Evolutionary conservation across 2,113 vertebrate species (phyloP).

Genomic region (Entelurus aequoreus): DNA sequence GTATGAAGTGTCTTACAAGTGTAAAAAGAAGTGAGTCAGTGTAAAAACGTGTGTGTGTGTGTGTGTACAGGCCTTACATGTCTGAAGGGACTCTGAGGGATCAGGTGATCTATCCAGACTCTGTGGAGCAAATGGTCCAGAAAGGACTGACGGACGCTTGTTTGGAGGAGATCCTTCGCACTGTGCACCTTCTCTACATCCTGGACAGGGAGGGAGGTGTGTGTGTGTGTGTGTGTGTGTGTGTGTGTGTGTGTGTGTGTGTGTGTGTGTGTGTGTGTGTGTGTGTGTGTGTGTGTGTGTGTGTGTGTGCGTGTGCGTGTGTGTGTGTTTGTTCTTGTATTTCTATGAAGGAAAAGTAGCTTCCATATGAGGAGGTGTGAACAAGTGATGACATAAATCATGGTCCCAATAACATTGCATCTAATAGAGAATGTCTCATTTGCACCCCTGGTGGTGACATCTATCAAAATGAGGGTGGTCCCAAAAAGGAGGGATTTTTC

Average conservation of each 20-base stretch:
- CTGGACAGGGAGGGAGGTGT: slow-evolving; percentile 92
- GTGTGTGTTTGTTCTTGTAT: neutral
- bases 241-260: slow-evolving; percentile 1
- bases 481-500: too few relatives aligned
- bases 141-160: slow-evolving; percentile 80
- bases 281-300: slow-evolving; percentile 58
- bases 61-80: slow-evolving; percentile 87
- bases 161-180: slow-evolving; percentile 83
- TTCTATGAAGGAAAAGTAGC: too few relatives aligned
- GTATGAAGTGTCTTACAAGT: too few relatives aligned
- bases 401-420: too few relatives aligned
- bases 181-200: slow-evolving; percentile 90
- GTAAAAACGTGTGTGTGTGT: neutral
- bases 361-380: too few relatives aligned
- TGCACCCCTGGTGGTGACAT: too few relatives aligned
- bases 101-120: slow-evolving; percentile 97
- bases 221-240: slow-evolving; percentile 13
- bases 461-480: too few relatives aligned
- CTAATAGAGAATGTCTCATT: too few relatives aligned
- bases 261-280: slow-evolving; percentile 60
- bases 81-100: slow-evolving; percentile 91
- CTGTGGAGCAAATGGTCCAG: slow-evolving; percentile 82
- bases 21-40: too few relatives aligned
- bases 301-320: neutral
- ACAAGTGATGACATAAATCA: too few relatives aligned